Percentiles rank a stretch among this genome's conserved stretches.
These are phyloP conservation scores for Aquatica leii DNA, from an alignment of 2,888 invertebrate species.

Conservation along the genomic window DNA sequence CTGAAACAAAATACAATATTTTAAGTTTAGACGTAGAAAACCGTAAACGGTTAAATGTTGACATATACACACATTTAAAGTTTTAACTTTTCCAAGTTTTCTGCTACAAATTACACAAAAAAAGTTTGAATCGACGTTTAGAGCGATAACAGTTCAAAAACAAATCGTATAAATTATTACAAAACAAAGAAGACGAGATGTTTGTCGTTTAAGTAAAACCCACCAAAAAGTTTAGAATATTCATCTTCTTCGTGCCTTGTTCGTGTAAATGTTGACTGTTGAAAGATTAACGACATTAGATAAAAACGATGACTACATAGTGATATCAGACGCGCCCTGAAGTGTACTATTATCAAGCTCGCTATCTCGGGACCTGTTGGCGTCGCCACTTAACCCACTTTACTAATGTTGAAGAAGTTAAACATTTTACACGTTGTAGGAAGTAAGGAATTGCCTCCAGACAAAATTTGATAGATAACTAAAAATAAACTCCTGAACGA, in stretches of 20 bases:
- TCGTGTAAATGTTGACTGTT: slow-evolving; percentile 45
- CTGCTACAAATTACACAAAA: too few species aligned
- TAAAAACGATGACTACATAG: slow-evolving; percentile 54
- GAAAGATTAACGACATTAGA: slow-evolving; percentile 54
- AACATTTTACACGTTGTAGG: slow-evolving; percentile 46
- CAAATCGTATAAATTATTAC: not conserved
- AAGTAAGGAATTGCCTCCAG: slow-evolving; percentile 43
- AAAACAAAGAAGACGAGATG: slow-evolving; percentile 2
- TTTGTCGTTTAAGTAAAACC: slow-evolving; percentile 1
- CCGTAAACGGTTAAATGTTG: not conserved
- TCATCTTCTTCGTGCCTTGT: slow-evolving; percentile 45
- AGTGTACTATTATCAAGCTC: slow-evolving; percentile 43
- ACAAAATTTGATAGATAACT: slow-evolving; percentile 41
- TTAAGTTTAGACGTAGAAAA: slow-evolving; percentile 2
- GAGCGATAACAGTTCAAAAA: too few species aligned
- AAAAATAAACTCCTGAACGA: slow-evolving; percentile 4
- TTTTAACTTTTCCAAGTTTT: too few species aligned
- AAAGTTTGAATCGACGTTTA: too few species aligned
- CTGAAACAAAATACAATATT: slow-evolving; percentile 62
- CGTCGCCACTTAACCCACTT: slow-evolving; percentile 50
- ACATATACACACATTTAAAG: not conserved
- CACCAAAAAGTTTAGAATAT: slow-evolving; percentile 41
- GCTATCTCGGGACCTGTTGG: slow-evolving; percentile 52
- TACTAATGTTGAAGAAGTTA: slow-evolving; percentile 40
- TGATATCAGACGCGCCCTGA: slow-evolving; percentile 48